Base-by-base conservation (phyloP, 2,888 invertebrate species). In the Drosophila pegasa region DNA sequence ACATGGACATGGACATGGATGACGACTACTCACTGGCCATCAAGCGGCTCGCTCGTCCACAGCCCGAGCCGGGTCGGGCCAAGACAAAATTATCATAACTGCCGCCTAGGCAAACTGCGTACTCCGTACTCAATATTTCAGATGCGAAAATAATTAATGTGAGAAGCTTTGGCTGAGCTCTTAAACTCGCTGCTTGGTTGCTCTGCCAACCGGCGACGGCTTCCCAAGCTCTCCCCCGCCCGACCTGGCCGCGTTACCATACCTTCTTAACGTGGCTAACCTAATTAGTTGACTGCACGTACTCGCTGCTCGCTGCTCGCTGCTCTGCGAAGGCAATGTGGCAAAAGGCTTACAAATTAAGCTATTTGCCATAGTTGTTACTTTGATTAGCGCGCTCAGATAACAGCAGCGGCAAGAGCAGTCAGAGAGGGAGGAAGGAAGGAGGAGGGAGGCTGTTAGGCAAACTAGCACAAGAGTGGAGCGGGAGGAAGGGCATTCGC, bases 71-170 rank as follows among this genome's bases (percentile, higher is more conserved):
- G 16, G 37, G 38, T 9, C 27, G 27, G 55, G 47, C 51, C 56
- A 59, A 51, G 31, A 45, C 40, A 55, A 82, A 87, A 87, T 82
- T 87, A 82, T 82, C 82, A 82, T 87, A 87, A 78, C 73, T 78
- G 69, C 69, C 54, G 69, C 35, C 54, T 51, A 27, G 50, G 43
- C 61, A 27, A 56, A 33, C 60, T 56, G 31, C 41, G 80, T 63
- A 62, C 60, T 56, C 35, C 41, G 80, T 63, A 62, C 88, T 79
- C 88, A 83, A 83, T 83, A 88, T 73, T 83, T 86, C 50, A 72
- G 71, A 71, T 75, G 81, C 87, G 68, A 81, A 84, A 79, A 81
- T 86, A 86, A 86, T 88, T 87, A 87, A 84, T 86, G 89, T 86
- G 89, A 68, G 85, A 88, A 88, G 75, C 73, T 62, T 65, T 54